Base-by-base conservation (phyloP, 2,888 invertebrate species). In the Trichogramma dendrolimi region DNA sequence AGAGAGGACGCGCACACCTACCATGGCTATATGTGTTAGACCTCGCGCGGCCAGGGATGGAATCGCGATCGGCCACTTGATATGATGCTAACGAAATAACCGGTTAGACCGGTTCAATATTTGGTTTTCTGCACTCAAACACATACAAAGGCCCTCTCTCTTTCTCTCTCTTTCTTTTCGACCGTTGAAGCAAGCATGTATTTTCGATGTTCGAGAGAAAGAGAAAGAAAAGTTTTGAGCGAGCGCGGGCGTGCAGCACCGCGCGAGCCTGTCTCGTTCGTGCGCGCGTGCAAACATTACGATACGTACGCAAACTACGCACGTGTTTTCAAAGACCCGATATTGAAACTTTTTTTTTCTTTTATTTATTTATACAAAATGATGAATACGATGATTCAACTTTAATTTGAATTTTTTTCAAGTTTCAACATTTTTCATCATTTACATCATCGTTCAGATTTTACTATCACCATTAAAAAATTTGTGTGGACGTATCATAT, bases 31-130 rank as follows among this genome's bases (percentile, higher is more conserved):
- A 6, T 46, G 3, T 2, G n/a, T 40, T 14, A 46, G 27, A 14
- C 38, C 4, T 1, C 11, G 6, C 7, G 43, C 55, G 14, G 41
- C 44, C 58, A 50, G 39, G 56, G 54, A 63, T 63, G 47, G 61
- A 27, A 41, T 50, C 44, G 8, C 46, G 61, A 61, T 64, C 55
- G 41, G 56, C 46, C 60, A 60, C 58, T 60, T 57, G 62, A 65
- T 63, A 63, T 61, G 65, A 63, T 55, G 62, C 58, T 61, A 65
- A 63, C 62, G 62, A 60, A 62, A 65, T 62, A 65, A 65, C 65
- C 65, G 55, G 62, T 65, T 55, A 8, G 52, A 60, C 60, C 58
- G 55, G 62, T 65, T 60, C 51, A 60, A 55, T 64, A 62, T 65
- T 62, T 65, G 52, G 43, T 58, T 60, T 65, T 62, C 65, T 58